Base-by-base conservation (phyloP, 1,140 invertebrate species). In the Calycopis cecrops region DNA sequence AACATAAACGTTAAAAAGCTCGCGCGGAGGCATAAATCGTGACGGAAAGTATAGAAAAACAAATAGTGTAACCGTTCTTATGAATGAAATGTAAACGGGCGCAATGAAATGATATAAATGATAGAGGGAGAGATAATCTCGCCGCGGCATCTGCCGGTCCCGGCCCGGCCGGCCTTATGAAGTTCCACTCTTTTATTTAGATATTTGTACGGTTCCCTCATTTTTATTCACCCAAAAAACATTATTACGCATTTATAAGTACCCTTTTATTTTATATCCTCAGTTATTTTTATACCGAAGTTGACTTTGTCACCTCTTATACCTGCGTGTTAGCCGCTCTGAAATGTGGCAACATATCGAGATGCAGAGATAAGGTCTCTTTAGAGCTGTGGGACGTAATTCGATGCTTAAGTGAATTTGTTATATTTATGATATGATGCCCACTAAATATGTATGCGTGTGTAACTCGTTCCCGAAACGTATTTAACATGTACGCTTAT, bases 11-110 rank as follows among this genome's bases (percentile, higher is more conserved):
- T 28, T 28, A 28, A 28, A 28, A 28, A 28, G 2, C 21, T 28
- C 21, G 6, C 21, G 21, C 2, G 6, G 2, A 6, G 21, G 21
- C 14, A 40, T 44, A 44, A 44, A 44, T 44, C 40, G 40, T 44
- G 40, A 44, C 14, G 40, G 9, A 16, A 16, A 9, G 40, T 9
- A 44, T 44, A 44, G 60, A 69, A 60, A 65, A 69, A 65, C 66
- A 68, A 71, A 69, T 55, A 61, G 63, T 57, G 44, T 49, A 53
- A 48, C 71, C 73, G 66, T 65, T 63, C 71, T 84, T 86, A 83
- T 86, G 83, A 86, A 86, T 84, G 80, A 86, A 86, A 83, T 80
- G 78, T 80, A 80, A 83, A 79, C 71, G 76, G 71, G 67, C 76
- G 73, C 76, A 83, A 86, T 81, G 83, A 84, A 83, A 79, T 75